A percentile compares a stretch with the other conserved stretches of the same genome.
These are phyloP conservation scores for Tuberolachnus salignus DNA, from an alignment of 2,888 invertebrate species.

Conservation along the genomic window DNA sequence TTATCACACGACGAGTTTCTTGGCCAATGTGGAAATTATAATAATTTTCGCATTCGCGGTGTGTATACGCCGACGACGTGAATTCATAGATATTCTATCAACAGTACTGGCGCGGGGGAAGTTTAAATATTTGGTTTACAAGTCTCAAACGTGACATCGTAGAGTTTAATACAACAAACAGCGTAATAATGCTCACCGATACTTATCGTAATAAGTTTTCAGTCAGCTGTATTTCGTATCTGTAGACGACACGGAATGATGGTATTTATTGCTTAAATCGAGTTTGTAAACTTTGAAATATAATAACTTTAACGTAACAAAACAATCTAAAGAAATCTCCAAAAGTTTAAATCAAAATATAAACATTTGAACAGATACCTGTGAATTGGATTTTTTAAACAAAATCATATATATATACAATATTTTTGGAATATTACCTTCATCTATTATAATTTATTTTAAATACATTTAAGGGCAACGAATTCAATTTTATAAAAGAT, in stretches of 20 bases:
- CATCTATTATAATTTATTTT: no score
- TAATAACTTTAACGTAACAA: not conserved
- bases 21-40: slow-evolving; percentile 14
- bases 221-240: not conserved
- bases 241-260: not conserved
- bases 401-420: no score
- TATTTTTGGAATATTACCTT: no score
- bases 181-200: slow-evolving; percentile 6
- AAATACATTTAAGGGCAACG: no score
- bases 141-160: slow-evolving; percentile 8
- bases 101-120: not conserved
- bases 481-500: no score
- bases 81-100: slow-evolving; percentile 1
- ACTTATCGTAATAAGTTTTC: slow-evolving; percentile 21
- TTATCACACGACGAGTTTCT: not conserved
- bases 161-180: not conserved
- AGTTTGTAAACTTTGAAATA: slow-evolving; percentile 13
- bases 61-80: not conserved
- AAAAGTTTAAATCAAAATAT: not conserved
- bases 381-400: not conserved
- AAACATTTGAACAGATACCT: not conserved
- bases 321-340: slow-evolving; percentile 14
- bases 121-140: slow-evolving; percentile 30
- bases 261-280: slow-evolving; percentile 5
- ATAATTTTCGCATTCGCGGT: slow-evolving; percentile 27